These are phyloP conservation scores for Tetramorium alpestre DNA, from an alignment of 1,140 invertebrate species.

Conservation along the genomic window DNA sequence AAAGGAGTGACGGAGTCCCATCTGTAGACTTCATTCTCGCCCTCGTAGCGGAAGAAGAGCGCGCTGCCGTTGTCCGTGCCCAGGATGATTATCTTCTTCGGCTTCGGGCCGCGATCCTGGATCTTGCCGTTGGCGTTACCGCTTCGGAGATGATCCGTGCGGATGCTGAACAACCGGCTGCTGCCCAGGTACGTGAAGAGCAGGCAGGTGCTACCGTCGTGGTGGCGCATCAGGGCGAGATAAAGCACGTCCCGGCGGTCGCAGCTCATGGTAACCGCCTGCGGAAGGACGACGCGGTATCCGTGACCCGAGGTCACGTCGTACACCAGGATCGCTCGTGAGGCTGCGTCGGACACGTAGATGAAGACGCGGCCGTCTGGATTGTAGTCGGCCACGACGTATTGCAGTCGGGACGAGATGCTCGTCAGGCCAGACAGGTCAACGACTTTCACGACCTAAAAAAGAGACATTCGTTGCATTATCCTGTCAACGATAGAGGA, in stretches of 20 bases:
- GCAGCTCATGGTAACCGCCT: constrained; percentile 82
- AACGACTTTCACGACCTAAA: constrained; percentile 85
- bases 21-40: constrained; percentile 83
- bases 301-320: constrained; percentile 87
- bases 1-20: constrained; percentile 83
- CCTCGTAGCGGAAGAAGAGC: constrained; percentile 87
- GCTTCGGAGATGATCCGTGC: constrained; percentile 86
- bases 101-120: constrained; percentile 86
- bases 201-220: constrained; percentile 85
- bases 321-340: constrained; percentile 88
- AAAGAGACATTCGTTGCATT: not conserved
- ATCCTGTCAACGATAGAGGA: too few relatives aligned
- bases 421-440: constrained; percentile 86
- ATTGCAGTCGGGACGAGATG: constrained; percentile 86
- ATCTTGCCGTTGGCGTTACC: constrained; percentile 86
- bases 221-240: constrained; percentile 84
- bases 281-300: constrained; percentile 87
- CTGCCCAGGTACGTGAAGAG: constrained; percentile 87
- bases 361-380: constrained; percentile 85
- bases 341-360: constrained; percentile 88
- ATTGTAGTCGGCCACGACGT: constrained; percentile 87
- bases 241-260: constrained; percentile 87
- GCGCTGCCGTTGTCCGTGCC: constrained; percentile 88
- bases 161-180: constrained; percentile 86
- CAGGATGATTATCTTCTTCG: constrained; percentile 86